Percentiles rank a stretch among this genome's conserved stretches.
These are phyloP conservation scores for Alces alces DNA, from an alignment of 2,113 vertebrate species.

Conservation along the genomic window DNA sequence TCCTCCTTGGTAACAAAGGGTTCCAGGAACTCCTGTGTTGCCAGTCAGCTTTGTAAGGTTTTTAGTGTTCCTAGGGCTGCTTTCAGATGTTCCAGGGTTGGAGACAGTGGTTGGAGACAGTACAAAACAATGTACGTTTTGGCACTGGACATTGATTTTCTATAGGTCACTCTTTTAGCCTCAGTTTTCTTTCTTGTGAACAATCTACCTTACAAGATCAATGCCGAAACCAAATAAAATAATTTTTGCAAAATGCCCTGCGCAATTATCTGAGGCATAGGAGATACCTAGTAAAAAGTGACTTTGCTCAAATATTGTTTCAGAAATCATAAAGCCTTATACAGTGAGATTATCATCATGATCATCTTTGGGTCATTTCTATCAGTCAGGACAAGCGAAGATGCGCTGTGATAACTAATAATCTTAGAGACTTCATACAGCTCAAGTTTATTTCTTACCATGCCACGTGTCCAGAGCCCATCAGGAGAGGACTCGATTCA, in stretches of 20 bases:
- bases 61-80: neutral
- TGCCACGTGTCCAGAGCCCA: neutral
- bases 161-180: neutral
- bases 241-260: neutral
- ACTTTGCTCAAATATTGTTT: neutral
- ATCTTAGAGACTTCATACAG: neutral
- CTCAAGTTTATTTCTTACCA: neutral
- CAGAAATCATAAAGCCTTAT: neutral
- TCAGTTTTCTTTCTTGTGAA: neutral
- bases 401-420: neutral
- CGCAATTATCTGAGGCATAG: neutral
- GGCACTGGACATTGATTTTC: neutral
- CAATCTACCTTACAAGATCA: neutral
- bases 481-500: neutral
- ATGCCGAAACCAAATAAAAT: conserved; percentile 9
- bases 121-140: neutral
- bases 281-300: neutral
- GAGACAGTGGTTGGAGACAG: neutral
- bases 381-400: neutral
- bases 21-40: neutral
- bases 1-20: neutral
- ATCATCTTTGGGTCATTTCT: neutral
- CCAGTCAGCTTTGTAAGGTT: neutral
- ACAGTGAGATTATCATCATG: neutral
- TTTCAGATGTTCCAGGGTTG: neutral